A percentile compares a stretch with the other conserved stretches of the same genome.
Conservation (phyloP, 2,797 vertebrate genomes). For the Rousettus madagascariensis region DNA sequence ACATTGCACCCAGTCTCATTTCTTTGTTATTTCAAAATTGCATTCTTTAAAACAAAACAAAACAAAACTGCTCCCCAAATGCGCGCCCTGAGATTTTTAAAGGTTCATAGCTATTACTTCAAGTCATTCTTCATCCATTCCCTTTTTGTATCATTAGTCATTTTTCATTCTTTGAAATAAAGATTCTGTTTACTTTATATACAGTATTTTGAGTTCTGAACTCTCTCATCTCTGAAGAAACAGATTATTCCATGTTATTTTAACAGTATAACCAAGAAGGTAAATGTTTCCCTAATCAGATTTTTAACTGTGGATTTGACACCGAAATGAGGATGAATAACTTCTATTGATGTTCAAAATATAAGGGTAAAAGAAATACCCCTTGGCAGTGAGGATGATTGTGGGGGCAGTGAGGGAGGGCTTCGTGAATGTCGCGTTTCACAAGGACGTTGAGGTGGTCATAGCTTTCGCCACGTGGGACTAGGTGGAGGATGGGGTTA, state of each 20-base stretch:
- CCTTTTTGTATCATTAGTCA: background rate
- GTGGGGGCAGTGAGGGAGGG: background rate
- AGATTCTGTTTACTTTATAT: background rate
- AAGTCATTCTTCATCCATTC: background rate
- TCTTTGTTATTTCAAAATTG: background rate
- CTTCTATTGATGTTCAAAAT: background rate
- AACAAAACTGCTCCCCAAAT: background rate
- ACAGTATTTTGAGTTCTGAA: background rate
- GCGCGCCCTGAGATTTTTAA: background rate
- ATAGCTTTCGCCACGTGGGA: background rate
- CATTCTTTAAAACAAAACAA: background rate
- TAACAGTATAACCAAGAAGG: background rate
- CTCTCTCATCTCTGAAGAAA: background rate
- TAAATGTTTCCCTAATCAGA: background rate
- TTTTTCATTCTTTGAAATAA: background rate
- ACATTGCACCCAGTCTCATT: background rate
- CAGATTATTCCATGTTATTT: background rate
- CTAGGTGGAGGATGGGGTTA: background rate
- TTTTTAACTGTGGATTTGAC: background rate
- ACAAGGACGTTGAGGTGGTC: background rate
- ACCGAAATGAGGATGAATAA: background rate
- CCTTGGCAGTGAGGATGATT: background rate
- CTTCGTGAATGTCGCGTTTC: background rate
- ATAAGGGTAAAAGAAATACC: background rate
- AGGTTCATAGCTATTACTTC: background rate